These are phyloP conservation scores for Torymus auratus DNA, from an alignment of 2,888 invertebrate species.

Conservation along the genomic window DNA sequence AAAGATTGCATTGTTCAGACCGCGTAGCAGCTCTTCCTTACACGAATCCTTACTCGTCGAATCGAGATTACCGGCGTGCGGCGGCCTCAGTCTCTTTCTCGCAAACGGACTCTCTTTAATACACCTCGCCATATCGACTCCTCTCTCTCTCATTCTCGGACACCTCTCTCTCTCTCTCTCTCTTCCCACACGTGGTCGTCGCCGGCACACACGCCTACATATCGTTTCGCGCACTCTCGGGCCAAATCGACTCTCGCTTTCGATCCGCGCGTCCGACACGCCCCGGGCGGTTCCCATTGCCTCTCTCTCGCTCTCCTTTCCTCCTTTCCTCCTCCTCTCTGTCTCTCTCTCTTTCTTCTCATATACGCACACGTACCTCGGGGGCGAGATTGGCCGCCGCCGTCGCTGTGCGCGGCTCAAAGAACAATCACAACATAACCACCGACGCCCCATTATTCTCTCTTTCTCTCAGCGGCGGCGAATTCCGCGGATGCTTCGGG, in stretches of 20 bases:
- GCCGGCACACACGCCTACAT: conserved; percentile 5
- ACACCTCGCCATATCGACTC: too few relatives aligned
- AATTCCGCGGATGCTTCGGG: conserved; percentile 46
- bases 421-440: conserved; percentile 35
- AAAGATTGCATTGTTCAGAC: too few relatives aligned
- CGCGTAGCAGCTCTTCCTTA: too few relatives aligned
- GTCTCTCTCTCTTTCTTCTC: conserved; percentile 21
- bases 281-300: conserved; percentile 70
- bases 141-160: too few relatives aligned
- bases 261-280: conserved; percentile 62
- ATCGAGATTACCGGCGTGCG: too few relatives aligned
- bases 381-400: conserved; percentile 24
- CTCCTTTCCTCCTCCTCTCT: conserved; percentile 19
- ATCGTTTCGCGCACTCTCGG: conserved; percentile 6
- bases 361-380: conserved; percentile 12
- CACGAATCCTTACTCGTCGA: too few relatives aligned
- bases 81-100: too few relatives aligned
- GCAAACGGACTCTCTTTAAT: too few relatives aligned
- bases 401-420: neutral
- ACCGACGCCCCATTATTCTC: conserved; percentile 39
- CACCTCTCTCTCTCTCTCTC: too few relatives aligned
- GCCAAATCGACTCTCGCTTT: conserved; percentile 50
- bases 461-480: conserved; percentile 23
- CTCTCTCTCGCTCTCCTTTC: neutral
- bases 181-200: too few relatives aligned